Conservation (phyloP, 2,113 vertebrate species). For the Oenanthe oenanthe region DNA sequence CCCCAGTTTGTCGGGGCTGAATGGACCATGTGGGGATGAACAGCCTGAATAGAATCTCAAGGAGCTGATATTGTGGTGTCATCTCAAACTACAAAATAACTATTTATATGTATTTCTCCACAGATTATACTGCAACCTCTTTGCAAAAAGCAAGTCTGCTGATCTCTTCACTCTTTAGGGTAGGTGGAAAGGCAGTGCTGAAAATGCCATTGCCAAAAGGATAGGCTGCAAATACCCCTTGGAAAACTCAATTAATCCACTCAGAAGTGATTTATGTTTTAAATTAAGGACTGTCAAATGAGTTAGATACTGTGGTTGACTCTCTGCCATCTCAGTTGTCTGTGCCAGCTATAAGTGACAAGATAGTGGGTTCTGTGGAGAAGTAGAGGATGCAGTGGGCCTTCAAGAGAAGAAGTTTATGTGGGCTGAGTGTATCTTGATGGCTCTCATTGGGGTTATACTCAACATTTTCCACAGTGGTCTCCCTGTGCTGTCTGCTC, state of each 20-base stretch:
- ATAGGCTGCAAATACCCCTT: not conserved
- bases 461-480: not conserved
- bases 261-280: not conserved
- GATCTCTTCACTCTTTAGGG: not conserved
- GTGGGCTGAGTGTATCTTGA: not conserved
- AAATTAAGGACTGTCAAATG: not conserved
- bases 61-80: not conserved
- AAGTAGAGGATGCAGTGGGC: not conserved
- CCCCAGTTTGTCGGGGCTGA: accelerated
- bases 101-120: not conserved
- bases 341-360: not conserved
- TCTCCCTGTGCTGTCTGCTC: not conserved
- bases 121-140: accelerated
- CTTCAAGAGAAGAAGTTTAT: not conserved
- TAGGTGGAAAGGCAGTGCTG: not conserved
- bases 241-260: not conserved
- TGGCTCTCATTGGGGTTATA: not conserved
- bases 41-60: not conserved
- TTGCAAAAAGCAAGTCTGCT: not conserved
- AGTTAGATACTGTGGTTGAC: not conserved
- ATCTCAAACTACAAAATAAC: not conserved
- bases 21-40: not conserved
- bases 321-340: not conserved
- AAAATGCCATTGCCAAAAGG: accelerated
- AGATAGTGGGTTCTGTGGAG: not conserved